These are phyloP conservation scores for Heliconius ismenius DNA, from an alignment of 2,888 invertebrate genomes.

Conservation along the genomic window DNA sequence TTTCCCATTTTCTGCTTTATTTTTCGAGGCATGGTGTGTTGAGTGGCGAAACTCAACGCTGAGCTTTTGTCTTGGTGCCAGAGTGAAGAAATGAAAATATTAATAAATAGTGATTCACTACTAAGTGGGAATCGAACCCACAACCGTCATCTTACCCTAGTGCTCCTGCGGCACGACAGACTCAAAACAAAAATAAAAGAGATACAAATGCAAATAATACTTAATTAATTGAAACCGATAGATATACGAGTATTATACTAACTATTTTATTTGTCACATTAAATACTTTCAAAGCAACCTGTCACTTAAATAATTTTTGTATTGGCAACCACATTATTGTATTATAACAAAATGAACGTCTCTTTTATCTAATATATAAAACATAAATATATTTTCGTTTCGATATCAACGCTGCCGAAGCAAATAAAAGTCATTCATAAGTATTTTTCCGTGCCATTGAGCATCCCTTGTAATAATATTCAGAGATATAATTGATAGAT, in stretches of 20 bases:
- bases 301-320: background rate
- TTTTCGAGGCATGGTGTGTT: too few relatives aligned
- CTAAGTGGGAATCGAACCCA: too few relatives aligned
- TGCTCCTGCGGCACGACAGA: too few relatives aligned
- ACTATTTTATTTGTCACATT: background rate
- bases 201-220: background rate
- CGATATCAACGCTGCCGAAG: slow-evolving; percentile 35
- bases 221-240: background rate
- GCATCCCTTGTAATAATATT: slow-evolving; percentile 64
- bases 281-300: background rate
- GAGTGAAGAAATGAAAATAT: too few relatives aligned
- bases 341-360: slow-evolving; percentile 25
- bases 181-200: background rate
- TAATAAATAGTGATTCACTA: too few relatives aligned
- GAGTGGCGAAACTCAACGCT: too few relatives aligned
- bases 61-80: too few relatives aligned
- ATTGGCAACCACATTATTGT: background rate
- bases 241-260: background rate
- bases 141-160: too few relatives aligned
- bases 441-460: slow-evolving; percentile 65
- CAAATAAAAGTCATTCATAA: slow-evolving; percentile 55
- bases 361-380: slow-evolving; percentile 32
- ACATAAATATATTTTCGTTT: slow-evolving; percentile 38
- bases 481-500: slow-evolving; percentile 50
- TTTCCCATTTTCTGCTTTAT: too few relatives aligned